Evolutionary conservation across 2,888 invertebrate species (phyloP), one percentile per base, ranked within the genome.

Genomic region (Callyntrura guangdongensis): DNA sequence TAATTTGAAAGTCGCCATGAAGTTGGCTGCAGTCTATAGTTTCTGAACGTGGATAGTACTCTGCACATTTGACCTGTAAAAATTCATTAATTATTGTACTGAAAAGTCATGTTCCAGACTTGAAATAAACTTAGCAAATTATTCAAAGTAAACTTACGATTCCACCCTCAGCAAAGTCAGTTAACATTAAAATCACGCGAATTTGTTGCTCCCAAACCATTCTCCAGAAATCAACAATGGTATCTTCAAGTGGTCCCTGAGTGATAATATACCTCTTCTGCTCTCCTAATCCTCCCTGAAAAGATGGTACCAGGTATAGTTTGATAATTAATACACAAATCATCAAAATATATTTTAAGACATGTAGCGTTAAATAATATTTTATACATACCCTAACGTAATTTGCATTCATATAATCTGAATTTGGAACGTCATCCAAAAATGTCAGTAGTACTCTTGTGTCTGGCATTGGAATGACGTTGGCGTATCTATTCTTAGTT

Each of bases 181-280:
- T 98, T 49, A 98, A 96, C 98, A 98, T 98, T 91, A 99, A 96
- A 92, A 99, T 96, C 61, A 98, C 97, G 94, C 98, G 96, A 14
- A 97, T 96, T 95, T 98, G 98, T 95, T 99, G 98, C 94, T 99
- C 98, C 99, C 99, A 99, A 82, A 98, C 96, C 99, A 99, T 98
- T 67, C 98, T 96, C 99, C 99, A 99, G 95, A 99, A 98, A 95
- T 99, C 99, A 1, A 94, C 94, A 8, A 98, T 97, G 0, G 98
- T 99, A 93, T 97, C 96, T 89, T 97, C 96, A 93, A 98, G 95
- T 0, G 99, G 99, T 11, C 98, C 98, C 95, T 99, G 99, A 94
- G 98, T 97, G 20, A 98, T 98, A 53, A 99, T 98, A 95, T 99
- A 99, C 61, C 86, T 85, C 87, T 92, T 91, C 9, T 56, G 59